A percentile compares a stretch with the other conserved stretches of the same genome.
Evolutionary conservation across 1,140 invertebrate genomes (phyloP).

Genomic region (Drosophila arawakana): DNA sequence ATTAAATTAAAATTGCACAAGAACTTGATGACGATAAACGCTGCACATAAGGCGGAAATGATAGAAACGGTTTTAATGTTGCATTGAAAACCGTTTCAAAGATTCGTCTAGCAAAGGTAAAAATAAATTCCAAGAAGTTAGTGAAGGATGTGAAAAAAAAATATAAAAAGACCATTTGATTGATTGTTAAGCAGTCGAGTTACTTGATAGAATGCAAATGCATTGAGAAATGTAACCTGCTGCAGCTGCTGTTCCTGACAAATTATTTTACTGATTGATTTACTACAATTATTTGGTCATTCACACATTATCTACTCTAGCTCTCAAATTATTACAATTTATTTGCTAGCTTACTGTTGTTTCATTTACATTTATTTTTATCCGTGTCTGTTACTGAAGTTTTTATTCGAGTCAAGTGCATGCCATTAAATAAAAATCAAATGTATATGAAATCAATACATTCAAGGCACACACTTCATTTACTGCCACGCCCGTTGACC

Average conservation of each 20-base stretch:
- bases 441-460: conserved; percentile 70
- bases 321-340: too few species aligned
- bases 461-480: conserved; percentile 59
- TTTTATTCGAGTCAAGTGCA: conserved; percentile 49
- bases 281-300: not conserved
- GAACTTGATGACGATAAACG: conserved; percentile 61
- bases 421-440: conserved; percentile 72
- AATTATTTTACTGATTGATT: not conserved
- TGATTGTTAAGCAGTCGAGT: conserved; percentile 59
- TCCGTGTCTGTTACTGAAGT: too few species aligned
- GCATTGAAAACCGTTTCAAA: conserved; percentile 15
- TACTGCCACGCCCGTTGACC: conserved; percentile 44
- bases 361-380: too few species aligned
- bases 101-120: not conserved
- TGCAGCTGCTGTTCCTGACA: conserved; percentile 23
- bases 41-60: conserved; percentile 69
- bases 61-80: conserved; percentile 82
- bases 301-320: too few species aligned
- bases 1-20: conserved; percentile 77
- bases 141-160: conserved; percentile 35
- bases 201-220: not conserved
- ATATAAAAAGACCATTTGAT: conserved; percentile 66
- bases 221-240: not conserved
- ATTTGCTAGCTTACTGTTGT: too few species aligned
- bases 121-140: conserved; percentile 26